Percentiles rank a stretch among this genome's conserved stretches.
Conservation (phyloP, 2,797 vertebrate genomes). For the Anguilla marmorata region DNA sequence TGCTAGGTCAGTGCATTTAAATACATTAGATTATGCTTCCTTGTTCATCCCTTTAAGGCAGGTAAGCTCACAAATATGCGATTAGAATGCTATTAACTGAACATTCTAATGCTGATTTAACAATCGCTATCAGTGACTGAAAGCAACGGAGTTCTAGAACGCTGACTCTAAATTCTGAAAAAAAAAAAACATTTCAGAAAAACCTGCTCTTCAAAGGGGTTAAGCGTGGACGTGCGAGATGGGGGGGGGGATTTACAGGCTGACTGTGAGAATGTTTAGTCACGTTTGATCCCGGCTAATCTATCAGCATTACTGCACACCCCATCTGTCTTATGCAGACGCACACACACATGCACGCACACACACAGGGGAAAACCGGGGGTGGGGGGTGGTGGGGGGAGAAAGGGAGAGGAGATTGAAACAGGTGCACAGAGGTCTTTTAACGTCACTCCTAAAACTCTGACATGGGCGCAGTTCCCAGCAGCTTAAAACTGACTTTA, state of each 20-base stretch:
- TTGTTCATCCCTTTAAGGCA: not conserved
- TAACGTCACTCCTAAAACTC: not conserved
- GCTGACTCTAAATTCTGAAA: no score
- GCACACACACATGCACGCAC: not conserved
- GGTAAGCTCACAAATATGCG: no score
- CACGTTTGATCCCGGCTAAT: slow-evolving; percentile 48
- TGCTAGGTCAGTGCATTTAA: not conserved
- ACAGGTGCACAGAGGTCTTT: not conserved
- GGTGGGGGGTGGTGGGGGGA: slow-evolving; percentile 52
- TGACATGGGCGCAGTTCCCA: not conserved
- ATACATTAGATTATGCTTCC: slow-evolving; percentile 28
- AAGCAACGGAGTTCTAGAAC: no score
- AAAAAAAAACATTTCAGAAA: no score
- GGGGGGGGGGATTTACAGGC: slow-evolving; percentile 31
- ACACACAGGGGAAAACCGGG: slow-evolving; percentile 37
- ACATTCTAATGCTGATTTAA: no score
- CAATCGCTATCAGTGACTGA: no score
- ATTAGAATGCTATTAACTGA: no score
- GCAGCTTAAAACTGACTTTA: not conserved
- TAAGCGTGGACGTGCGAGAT: slow-evolving; percentile 48
- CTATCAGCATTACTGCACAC: slow-evolving; percentile 51
- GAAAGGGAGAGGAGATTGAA: slow-evolving; percentile 54
- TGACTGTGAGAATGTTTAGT: slow-evolving; percentile 35
- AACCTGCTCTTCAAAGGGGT: not conserved
- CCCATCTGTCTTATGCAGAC: slow-evolving; percentile 38